Conservation (phyloP, 2,888 invertebrate species). For the Tetragonula carbonaria region DNA sequence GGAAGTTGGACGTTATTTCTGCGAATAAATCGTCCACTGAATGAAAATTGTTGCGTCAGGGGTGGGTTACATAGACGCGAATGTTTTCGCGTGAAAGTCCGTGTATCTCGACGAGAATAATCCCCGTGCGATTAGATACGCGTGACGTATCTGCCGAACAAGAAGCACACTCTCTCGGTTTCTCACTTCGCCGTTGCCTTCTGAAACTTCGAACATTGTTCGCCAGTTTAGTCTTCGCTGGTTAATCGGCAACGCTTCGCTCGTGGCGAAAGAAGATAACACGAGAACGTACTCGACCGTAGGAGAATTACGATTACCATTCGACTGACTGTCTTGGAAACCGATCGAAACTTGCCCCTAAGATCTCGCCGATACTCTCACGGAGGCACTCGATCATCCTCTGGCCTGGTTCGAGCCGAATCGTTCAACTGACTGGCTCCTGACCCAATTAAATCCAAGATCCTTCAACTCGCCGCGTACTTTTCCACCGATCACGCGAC, state of each 20-base stretch:
- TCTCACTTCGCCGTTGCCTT: neutral
- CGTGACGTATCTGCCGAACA: neutral
- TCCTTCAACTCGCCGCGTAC: constrained; percentile 45
- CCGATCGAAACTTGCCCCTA: constrained; percentile 48
- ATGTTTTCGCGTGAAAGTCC: neutral
- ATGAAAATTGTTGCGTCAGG: neutral
- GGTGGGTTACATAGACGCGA: too few species aligned
- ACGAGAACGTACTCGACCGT: neutral
- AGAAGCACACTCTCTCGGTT: too few species aligned
- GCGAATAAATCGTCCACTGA: neutral
- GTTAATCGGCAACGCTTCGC: neutral
- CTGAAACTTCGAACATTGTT: neutral
- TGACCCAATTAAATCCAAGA: constrained; percentile 70
- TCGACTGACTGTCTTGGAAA: constrained; percentile 22
- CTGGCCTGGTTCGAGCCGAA: constrained; percentile 57
- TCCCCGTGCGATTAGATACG: neutral
- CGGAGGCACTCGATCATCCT: constrained; percentile 58
- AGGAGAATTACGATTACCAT: constrained; percentile 16
- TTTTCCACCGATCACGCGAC: constrained; percentile 25
- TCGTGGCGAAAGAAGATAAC: constrained; percentile 7
- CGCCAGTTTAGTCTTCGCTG: too few species aligned
- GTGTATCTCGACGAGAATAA: too few species aligned
- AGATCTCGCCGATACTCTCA: constrained; percentile 59
- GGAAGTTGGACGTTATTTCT: too few species aligned
- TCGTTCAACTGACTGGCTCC: constrained; percentile 65